Evolutionary conservation across 92 coral and sea anemone species (phyloP).

Genomic region (Virgularia gustaviana): DNA sequence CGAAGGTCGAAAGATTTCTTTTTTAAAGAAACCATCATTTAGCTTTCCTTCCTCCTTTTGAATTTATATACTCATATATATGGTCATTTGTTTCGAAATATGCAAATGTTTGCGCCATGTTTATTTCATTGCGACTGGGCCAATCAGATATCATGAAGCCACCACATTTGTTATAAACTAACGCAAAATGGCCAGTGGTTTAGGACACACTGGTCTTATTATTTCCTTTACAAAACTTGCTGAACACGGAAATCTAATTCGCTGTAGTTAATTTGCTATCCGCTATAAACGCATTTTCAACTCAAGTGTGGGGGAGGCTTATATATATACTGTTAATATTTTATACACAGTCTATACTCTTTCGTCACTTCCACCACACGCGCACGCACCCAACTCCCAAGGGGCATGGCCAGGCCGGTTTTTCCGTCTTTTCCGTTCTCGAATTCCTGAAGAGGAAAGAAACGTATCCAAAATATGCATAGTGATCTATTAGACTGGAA

Average conservation of each 20-base stretch:
- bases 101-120: constrained; percentile 49
- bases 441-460: not conserved
- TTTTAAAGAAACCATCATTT: constrained; percentile 31
- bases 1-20: constrained; percentile 37
- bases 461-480: too few relatives aligned
- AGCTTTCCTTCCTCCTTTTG: constrained; percentile 32
- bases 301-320: too few relatives aligned
- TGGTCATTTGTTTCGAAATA: constrained; percentile 44
- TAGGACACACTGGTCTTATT: constrained; percentile 20
- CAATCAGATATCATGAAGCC: constrained; percentile 29
- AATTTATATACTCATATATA: constrained; percentile 9
- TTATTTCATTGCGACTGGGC: constrained; percentile 32
- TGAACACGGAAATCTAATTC: not conserved
- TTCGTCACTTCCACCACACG: too few relatives aligned
- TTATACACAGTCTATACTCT: too few relatives aligned
- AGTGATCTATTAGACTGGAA: too few relatives aligned
- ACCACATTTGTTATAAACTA: not conserved
- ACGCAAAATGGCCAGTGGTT: not conserved
- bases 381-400: not conserved
- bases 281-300: too few relatives aligned
- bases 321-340: too few relatives aligned
- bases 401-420: not conserved
- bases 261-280: not conserved
- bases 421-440: not conserved
- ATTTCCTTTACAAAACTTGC: not conserved